phyloP scores from a whole-genome alignment of 2,113 vertebrate genomes.

The Leiothrix lutea region DNA sequence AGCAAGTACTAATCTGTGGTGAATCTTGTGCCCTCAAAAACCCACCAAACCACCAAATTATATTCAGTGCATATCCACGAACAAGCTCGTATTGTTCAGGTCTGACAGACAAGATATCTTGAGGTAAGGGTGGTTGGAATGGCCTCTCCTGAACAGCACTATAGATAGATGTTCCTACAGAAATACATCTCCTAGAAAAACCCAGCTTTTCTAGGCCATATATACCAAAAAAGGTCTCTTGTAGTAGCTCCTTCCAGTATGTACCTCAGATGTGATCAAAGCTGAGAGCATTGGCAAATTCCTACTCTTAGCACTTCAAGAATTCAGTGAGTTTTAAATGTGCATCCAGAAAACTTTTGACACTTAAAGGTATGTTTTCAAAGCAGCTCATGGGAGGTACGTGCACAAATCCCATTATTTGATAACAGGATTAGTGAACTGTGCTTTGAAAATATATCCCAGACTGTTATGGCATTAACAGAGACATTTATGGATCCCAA shows the following conservation, averaged over 20 bases:
- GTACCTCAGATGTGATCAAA: neutral
- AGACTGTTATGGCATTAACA: neutral
- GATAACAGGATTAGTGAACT: slow-evolving; percentile 27
- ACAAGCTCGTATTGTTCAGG: neutral
- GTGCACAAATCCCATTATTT: slow-evolving; percentile 37
- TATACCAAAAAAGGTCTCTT: neutral
- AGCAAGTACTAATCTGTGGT: slow-evolving; percentile 1
- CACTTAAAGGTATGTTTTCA: neutral
- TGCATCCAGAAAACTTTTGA: neutral
- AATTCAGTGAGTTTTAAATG: neutral
- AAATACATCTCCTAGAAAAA: neutral
- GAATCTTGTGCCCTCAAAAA: neutral
- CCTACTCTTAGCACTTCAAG: neutral
- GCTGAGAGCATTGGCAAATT: neutral
- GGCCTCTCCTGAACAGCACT: neutral
- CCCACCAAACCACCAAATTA: neutral
- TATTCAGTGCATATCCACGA: neutral
- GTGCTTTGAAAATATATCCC: slow-evolving; percentile 18
- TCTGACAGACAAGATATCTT: neutral
- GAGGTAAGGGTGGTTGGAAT: neutral
- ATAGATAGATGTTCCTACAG: neutral
- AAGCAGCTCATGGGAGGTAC: neutral
- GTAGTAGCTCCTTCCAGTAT: neutral
- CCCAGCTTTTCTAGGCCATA: neutral
- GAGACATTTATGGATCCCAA: neutral